phyloP scores from a whole-genome alignment of 2,113 vertebrate species.

The Passer montanus region DNA sequence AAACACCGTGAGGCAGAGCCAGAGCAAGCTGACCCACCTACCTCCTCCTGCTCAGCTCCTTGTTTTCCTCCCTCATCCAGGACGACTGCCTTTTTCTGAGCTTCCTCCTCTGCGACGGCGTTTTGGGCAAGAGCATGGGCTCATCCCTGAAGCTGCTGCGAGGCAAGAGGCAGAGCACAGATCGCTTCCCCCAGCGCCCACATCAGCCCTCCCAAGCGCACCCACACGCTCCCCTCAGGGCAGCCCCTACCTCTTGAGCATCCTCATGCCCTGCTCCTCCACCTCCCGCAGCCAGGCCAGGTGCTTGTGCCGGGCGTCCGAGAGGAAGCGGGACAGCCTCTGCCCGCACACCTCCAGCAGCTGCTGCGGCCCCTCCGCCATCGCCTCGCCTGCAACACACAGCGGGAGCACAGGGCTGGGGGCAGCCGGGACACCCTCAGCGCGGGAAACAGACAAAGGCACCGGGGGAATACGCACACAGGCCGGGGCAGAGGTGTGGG shows the following conservation, averaged over 20 bases:
- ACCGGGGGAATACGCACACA: rapidly evolving
- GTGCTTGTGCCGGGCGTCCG: conserved; percentile 77
- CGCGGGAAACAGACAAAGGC: rapidly evolving
- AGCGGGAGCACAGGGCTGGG: rapidly evolving
- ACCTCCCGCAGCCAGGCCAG: conserved; percentile 92
- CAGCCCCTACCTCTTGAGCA: conserved; percentile 84
- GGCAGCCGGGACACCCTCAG: rapidly evolving
- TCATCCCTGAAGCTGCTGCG: conserved; percentile 86
- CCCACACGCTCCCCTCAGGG: rapidly evolving
- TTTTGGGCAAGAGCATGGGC: conserved; percentile 90
- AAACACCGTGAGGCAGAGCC: rapidly evolving
- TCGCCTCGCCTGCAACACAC: not conserved
- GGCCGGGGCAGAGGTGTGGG: rapidly evolving
- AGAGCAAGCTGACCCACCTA: conserved; percentile 1
- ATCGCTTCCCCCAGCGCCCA: rapidly evolving
- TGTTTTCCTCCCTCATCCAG: conserved; percentile 74
- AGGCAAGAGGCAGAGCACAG: not conserved
- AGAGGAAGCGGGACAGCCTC: conserved; percentile 79
- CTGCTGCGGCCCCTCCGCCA: conserved; percentile 66
- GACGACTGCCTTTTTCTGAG: conserved; percentile 82
- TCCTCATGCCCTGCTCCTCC: conserved; percentile 84
- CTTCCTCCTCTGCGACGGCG: conserved; percentile 88
- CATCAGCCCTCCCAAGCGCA: not conserved
- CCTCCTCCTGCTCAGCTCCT: conserved; percentile 78
- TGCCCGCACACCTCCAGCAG: conserved; percentile 81